Conservation (phyloP, 2,888 invertebrate genomes). For the Polyploca ridens region DNA sequence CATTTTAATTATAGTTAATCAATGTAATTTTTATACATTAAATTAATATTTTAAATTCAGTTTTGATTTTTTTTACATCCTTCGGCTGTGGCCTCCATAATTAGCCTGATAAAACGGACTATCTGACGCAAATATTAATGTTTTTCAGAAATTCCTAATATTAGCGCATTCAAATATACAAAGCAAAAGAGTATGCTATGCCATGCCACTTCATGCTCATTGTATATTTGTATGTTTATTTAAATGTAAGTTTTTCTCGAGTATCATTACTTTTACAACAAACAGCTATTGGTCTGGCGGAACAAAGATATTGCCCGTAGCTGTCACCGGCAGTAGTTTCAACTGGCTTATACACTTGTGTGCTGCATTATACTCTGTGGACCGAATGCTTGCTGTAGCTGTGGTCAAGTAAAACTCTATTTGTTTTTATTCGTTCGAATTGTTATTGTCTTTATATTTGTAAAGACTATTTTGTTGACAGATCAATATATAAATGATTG, state of each 20-base stretch:
- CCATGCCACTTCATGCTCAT: not conserved
- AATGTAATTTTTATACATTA: no score
- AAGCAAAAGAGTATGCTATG: slow-evolving; percentile 1
- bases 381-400: slow-evolving; percentile 42
- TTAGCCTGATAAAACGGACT: no score
- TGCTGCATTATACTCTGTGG: slow-evolving; percentile 51
- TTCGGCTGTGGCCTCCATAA: no score
- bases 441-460: not conserved
- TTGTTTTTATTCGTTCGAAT: slow-evolving; percentile 36
- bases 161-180: no score
- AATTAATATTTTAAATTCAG: no score
- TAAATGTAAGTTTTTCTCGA: slow-evolving; percentile 48
- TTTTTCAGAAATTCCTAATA: no score
- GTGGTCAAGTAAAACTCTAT: slow-evolving; percentile 37
- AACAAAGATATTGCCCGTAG: slow-evolving; percentile 77
- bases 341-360: slow-evolving; percentile 70
- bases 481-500: not conserved
- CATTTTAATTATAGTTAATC: no score
- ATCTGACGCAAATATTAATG: no score
- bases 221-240: slow-evolving; percentile 8
- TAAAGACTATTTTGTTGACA: not conserved
- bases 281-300: slow-evolving; percentile 72
- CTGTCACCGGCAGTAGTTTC: slow-evolving; percentile 71
- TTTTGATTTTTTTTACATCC: no score
- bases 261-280: slow-evolving; percentile 66